Percentiles rank a stretch among this genome's conserved stretches.
phyloP scores from a whole-genome alignment of 2,113 vertebrate genomes.

The Seriola rivoliana region DNA sequence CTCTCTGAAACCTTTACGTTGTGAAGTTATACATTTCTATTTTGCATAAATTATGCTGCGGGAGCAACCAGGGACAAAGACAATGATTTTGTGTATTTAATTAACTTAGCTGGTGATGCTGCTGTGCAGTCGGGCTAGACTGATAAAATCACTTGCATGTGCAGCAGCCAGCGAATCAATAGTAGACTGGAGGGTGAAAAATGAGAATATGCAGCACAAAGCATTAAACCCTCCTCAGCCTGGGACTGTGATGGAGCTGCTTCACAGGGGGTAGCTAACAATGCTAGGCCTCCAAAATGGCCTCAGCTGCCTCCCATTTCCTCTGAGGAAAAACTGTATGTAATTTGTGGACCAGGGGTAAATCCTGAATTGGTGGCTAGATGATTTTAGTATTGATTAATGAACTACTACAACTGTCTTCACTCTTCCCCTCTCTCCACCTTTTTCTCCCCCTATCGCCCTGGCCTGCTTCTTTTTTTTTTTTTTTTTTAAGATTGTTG shows the following conservation, averaged over 20 bases:
- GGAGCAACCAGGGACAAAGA: neutral
- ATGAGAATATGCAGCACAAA: constrained; percentile 57
- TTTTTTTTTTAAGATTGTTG: neutral
- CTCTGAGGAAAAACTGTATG: constrained; percentile 29
- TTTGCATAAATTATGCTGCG: constrained; percentile 3
- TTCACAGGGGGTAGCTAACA: constrained; percentile 35
- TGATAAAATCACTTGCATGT: constrained; percentile 55
- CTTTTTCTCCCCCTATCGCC: constrained; percentile 15
- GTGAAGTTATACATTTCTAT: neutral
- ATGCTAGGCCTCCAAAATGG: constrained; percentile 26
- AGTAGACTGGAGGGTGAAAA: constrained; percentile 58
- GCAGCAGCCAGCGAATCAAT: constrained; percentile 64
- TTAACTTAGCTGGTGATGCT: constrained; percentile 42
- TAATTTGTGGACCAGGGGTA: constrained; percentile 31
- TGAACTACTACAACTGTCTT: constrained; percentile 43
- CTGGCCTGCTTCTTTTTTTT: neutral
- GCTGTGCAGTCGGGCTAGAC: constrained; percentile 10
- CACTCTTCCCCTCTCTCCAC: constrained; percentile 20
- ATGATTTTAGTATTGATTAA: constrained; percentile 68
- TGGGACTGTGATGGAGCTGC: constrained; percentile 28
- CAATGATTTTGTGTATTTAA: constrained; percentile 48
- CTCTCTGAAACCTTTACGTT: constrained; percentile 27
- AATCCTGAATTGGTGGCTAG: constrained; percentile 50
- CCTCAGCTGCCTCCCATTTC: constrained; percentile 19
- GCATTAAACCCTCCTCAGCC: constrained; percentile 34